Base-by-base conservation (phyloP, 1,140 invertebrate genomes). In the Heliconius hermathena region DNA sequence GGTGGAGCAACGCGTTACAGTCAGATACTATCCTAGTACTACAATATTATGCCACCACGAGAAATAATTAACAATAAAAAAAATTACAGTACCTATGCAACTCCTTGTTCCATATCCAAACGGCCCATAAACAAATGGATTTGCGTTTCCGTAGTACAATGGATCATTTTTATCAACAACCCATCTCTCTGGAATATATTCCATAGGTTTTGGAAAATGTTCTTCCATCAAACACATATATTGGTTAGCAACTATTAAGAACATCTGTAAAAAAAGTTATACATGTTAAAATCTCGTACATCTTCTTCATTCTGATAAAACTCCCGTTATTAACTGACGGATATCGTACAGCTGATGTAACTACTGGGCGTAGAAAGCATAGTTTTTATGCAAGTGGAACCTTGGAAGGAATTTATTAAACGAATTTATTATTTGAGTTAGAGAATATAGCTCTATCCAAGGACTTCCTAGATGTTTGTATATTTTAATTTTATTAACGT, bases 61-160 rank as follows among this genome's bases (percentile, higher is more conserved):
- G 41, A 11, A 46, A 46, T 46, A 46, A 46, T 11, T 46, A 57
- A 57, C 6, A 57, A 22, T 22, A 57, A 22, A 22, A 26, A 66
- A 22, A 29, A 16, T 66, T 29, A 29, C 11, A 26, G 13, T 84
- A 91, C 91, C 91, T 76, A 95, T 92, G 77, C 95, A 96, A 79
- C 93, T 95, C n/a, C 96, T 88, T 3, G 95, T 93, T 8, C 96
- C 96, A 76, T 95, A 96, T 0, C 96, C 96, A 85, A 97, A 97
- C 0, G 96, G 96, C 29, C 94, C 85, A 80, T 93, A 95, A 16
- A 95, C 94, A 75, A 96, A 96, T 0, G 95, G 95, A 79, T 96
- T 94, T 6, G 94, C 85, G 4, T 94, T 93, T 73, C 91, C 91
- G 33, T 93, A 91, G 41, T 93, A 89, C 1, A 94, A 82, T 1